Conservation (phyloP, 2,113 vertebrate species). For the Thalassoma bifasciatum region DNA sequence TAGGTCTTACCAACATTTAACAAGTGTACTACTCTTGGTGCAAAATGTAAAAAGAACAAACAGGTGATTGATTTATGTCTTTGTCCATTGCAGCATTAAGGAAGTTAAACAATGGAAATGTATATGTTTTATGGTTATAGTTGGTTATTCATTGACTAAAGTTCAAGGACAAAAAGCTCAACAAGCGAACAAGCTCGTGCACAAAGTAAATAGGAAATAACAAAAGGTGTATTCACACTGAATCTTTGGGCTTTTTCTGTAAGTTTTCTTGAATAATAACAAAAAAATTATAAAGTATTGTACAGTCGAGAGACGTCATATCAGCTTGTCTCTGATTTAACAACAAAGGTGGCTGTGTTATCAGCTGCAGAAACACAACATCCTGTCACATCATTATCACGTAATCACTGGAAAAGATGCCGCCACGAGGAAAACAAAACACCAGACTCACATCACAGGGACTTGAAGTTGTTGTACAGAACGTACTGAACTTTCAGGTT, state of each 20-base stretch:
- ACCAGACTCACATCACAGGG: background rate
- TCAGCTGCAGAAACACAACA: constrained; percentile 26
- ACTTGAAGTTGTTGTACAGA: too few species aligned
- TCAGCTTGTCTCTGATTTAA: constrained; percentile 4
- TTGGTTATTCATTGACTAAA: background rate
- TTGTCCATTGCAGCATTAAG: too few species aligned
- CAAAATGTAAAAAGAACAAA: too few species aligned
- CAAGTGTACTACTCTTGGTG: too few species aligned
- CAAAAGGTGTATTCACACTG: background rate
- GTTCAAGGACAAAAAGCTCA: background rate
- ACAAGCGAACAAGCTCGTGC: background rate
- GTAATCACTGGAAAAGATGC: constrained; percentile 39
- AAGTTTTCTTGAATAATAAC: background rate
- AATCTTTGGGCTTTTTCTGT: background rate
- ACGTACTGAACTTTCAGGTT: too few species aligned
- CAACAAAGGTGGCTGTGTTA: constrained; percentile 13
- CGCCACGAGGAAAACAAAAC: constrained; percentile 30
- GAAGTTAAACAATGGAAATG: background rate
- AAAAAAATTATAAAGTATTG: background rate
- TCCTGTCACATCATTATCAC: constrained; percentile 34
- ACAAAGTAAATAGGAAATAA: background rate
- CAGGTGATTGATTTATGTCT: too few species aligned
- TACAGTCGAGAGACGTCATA: background rate
- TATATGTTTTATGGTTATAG: too few species aligned
- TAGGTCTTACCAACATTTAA: too few species aligned